phyloP scores from a whole-genome alignment of 2,888 invertebrate genomes.

The Homarus gammarus region DNA sequence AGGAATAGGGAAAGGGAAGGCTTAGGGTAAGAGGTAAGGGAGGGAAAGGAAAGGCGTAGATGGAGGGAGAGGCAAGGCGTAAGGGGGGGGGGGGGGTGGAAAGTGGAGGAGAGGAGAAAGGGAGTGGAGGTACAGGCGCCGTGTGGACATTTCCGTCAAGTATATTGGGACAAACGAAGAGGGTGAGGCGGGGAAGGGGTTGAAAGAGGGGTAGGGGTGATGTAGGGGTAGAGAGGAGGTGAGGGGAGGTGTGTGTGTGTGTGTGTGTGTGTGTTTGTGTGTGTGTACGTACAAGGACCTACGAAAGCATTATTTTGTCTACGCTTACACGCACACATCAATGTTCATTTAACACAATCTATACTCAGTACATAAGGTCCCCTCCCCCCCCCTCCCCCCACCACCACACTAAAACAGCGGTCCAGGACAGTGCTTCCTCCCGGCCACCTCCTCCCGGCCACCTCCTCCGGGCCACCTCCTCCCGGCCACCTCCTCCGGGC shows the following conservation, averaged over 20 bases:
- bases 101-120: not conserved
- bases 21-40: not conserved
- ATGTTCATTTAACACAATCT: too few relatives aligned
- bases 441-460: not conserved
- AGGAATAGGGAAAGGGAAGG: not conserved
- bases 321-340: too few relatives aligned
- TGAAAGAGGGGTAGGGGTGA: not conserved
- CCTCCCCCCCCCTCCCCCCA: too few relatives aligned
- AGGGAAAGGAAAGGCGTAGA: not conserved
- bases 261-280: too few relatives aligned
- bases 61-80: not conserved
- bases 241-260: not conserved
- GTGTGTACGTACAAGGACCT: not conserved
- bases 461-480: not conserved
- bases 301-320: too few relatives aligned
- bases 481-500: too few relatives aligned
- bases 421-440: too few relatives aligned
- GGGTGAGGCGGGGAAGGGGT: not conserved
- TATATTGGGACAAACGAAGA: not conserved
- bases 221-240: not conserved
- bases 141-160: slow-evolving; percentile 11
- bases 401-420: too few relatives aligned
- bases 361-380: too few relatives aligned
- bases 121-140: not conserved
- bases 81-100: not conserved